Percentiles rank a stretch among this genome's conserved stretches.
Conservation (phyloP, 92 coral and sea anemone genomes). For the Epizoanthus ramosus region DNA sequence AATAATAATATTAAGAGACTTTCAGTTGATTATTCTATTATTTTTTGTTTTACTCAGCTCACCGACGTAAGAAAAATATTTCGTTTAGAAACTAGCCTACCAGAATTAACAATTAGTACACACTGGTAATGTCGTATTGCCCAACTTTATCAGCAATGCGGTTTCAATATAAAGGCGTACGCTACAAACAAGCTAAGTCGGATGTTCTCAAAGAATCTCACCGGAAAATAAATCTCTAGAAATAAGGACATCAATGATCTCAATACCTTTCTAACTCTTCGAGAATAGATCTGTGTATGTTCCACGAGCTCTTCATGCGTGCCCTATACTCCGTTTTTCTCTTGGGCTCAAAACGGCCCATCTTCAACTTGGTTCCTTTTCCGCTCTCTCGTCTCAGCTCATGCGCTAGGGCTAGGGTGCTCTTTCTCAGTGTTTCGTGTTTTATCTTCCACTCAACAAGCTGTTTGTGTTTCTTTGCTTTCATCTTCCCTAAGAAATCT, state of each 20-base stretch:
- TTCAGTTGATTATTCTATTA: too few relatives aligned
- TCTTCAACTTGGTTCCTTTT: background rate
- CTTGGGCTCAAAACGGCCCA: slow-evolving; percentile 25
- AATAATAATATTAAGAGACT: too few relatives aligned
- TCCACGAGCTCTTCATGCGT: slow-evolving; percentile 72
- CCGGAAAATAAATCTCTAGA: background rate
- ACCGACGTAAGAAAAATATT: too few relatives aligned
- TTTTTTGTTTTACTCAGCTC: too few relatives aligned
- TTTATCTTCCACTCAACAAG: slow-evolving; percentile 71
- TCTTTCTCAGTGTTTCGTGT: slow-evolving; percentile 59
- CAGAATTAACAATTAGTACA: too few relatives aligned
- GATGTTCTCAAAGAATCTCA: too few relatives aligned
- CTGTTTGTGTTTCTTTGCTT: slow-evolving; percentile 67
- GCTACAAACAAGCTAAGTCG: too few relatives aligned
- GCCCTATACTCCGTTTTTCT: slow-evolving; percentile 18
- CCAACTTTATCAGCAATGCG: too few relatives aligned
- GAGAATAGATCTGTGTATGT: slow-evolving; percentile 53
- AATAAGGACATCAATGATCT: background rate
- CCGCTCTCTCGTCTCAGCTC: slow-evolving; percentile 15
- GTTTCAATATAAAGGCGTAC: too few relatives aligned
- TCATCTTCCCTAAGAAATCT: slow-evolving; percentile 67
- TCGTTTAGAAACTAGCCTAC: too few relatives aligned
- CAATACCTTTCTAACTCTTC: slow-evolving; percentile 51
- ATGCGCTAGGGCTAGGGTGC: slow-evolving; percentile 18
- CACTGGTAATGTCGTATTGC: too few relatives aligned